Conservation (phyloP, 2,113 vertebrate species). For the Rhea pennata region DNA sequence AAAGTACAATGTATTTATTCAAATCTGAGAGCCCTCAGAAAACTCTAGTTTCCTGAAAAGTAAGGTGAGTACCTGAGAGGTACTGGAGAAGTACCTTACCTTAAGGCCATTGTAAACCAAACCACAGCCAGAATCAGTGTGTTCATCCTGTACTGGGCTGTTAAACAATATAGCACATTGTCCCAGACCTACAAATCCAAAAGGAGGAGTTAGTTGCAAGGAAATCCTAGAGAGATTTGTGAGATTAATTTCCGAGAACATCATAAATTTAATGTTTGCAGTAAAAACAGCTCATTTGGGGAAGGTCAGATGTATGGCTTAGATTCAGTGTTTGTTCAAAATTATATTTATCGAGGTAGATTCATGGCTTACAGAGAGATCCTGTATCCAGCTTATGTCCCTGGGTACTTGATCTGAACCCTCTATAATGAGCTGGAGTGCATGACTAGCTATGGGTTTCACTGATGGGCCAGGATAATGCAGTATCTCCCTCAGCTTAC, state of each 20-base stretch:
- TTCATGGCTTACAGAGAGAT: neutral
- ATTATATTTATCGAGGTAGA: neutral
- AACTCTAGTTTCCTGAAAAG: neutral
- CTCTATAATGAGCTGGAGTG: neutral
- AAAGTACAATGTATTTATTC: neutral
- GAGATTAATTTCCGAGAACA: neutral
- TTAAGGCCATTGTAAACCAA: conserved; percentile 97
- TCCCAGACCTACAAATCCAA: conserved; percentile 83
- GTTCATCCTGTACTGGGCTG: conserved; percentile 86
- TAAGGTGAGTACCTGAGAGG: no score
- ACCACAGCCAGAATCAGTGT: conserved; percentile 93
- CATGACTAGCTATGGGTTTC: neutral
- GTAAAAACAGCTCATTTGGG: neutral
- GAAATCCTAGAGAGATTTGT: neutral
- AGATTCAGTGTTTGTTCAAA: neutral
- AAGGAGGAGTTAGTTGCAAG: neutral
- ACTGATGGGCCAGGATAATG: neutral
- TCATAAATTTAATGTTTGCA: neutral
- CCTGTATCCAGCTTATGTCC: neutral
- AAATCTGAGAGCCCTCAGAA: neutral
- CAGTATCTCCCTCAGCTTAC: neutral
- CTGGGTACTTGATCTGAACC: neutral
- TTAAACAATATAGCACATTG: conserved; percentile 86
- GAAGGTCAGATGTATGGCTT: neutral
- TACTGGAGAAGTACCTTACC: conserved; percentile 71